These are phyloP conservation scores for Drosophila aff. DNA, from an alignment of 1,140 invertebrate genomes.

Conservation along the genomic window DNA sequence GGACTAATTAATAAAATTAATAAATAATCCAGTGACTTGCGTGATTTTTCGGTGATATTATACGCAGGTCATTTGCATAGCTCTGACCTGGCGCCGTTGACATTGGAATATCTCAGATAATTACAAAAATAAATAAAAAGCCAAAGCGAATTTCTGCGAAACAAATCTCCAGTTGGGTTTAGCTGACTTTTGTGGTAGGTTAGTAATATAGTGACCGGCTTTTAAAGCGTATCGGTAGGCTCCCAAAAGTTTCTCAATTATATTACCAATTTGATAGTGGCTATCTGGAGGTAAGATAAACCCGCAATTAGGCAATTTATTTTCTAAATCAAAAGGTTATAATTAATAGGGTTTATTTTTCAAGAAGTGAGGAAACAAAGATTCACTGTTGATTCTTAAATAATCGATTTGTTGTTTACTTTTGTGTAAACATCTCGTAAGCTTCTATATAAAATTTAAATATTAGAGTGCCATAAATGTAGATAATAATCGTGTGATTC, in stretches of 20 bases:
- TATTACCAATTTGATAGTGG: conserved; percentile 5
- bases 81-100: conserved; percentile 45
- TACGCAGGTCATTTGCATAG: conserved; percentile 45
- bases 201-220: conserved; percentile 45
- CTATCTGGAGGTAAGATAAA: conserved; percentile 36
- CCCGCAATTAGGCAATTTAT: background rate
- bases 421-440: background rate
- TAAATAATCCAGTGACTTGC: conserved; percentile 46
- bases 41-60: conserved; percentile 16
- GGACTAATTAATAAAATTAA: conserved; percentile 48
- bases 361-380: too few species aligned
- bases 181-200: conserved; percentile 43
- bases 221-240: conserved; percentile 20
- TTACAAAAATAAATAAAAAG: conserved; percentile 9
- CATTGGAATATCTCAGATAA: conserved; percentile 57
- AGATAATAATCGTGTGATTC: background rate
- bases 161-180: conserved; percentile 13
- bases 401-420: background rate
- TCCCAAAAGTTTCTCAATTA: conserved; percentile 11
- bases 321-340: background rate
- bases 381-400: too few species aligned
- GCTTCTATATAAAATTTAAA: background rate
- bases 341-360: background rate
- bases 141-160: conserved; percentile 5
- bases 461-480: background rate